A percentile compares a stretch with the other conserved stretches of the same genome.
Evolutionary conservation across 2,888 invertebrate species (phyloP).

Genomic region (Drosophila kokeensis): DNA sequence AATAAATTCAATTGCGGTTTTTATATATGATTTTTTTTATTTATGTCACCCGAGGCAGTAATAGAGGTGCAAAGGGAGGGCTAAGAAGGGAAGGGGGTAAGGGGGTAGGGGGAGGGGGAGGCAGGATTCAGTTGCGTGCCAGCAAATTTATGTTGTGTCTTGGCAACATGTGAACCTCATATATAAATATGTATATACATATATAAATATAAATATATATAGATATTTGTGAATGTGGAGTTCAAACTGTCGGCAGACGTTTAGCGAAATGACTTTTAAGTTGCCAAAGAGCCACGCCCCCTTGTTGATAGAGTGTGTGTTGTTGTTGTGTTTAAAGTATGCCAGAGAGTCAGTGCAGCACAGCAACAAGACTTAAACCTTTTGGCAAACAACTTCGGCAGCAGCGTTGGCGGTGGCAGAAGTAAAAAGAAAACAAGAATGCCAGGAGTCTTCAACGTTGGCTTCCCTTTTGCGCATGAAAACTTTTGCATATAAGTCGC

Average conservation of each 20-base stretch:
- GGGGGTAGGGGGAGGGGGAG: neutral
- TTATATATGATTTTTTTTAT: constrained; percentile 77
- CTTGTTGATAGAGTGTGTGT: constrained; percentile 21
- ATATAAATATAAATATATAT: neutral
- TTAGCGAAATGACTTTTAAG: constrained; percentile 80
- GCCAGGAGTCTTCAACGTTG: constrained; percentile 23
- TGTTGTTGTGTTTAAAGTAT: constrained; percentile 78
- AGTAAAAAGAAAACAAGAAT: constrained; percentile 66
- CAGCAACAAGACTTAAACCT: constrained; percentile 72
- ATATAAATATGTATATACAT: neutral
- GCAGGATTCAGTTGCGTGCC: constrained; percentile 57
- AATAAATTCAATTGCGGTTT: constrained; percentile 82
- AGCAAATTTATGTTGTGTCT: constrained; percentile 79
- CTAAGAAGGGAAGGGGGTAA: too few species aligned
- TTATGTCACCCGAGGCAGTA: constrained; percentile 69
- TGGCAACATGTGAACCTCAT: constrained; percentile 70
- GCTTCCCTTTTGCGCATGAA: constrained; percentile 52
- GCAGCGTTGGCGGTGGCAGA: constrained; percentile 68
- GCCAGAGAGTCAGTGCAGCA: constrained; percentile 61
- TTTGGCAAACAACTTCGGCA: constrained; percentile 81
- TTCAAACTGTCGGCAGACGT: constrained; percentile 73
- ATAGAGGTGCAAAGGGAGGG: constrained; percentile 13
- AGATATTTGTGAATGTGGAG: constrained; percentile 19
- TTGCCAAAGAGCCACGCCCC: constrained; percentile 61
- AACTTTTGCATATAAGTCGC: constrained; percentile 79